phyloP scores from a whole-genome alignment of 2,888 invertebrate species.

The Phymatocera aterrima region DNA sequence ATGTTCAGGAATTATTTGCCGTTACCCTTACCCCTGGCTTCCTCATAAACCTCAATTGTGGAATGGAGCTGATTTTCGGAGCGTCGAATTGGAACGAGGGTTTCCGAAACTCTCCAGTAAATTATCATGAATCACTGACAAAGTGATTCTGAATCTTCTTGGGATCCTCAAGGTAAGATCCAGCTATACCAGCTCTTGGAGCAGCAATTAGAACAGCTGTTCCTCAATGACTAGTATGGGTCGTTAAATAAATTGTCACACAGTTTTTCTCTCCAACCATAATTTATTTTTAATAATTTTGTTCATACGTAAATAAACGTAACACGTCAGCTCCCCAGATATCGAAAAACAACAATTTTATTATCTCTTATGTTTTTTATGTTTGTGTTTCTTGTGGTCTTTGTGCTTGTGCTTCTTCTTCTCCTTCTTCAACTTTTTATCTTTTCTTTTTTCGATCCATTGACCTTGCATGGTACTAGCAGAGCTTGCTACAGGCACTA shows the following conservation, averaged over 20 bases:
- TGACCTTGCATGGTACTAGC: slow-evolving; percentile 53
- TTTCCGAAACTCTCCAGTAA: too few species aligned
- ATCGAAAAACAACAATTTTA: neutral
- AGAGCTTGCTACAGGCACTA: slow-evolving; percentile 54
- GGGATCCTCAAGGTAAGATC: too few species aligned
- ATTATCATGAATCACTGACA: too few species aligned
- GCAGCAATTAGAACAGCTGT: too few species aligned
- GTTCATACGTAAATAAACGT: slow-evolving; percentile 34
- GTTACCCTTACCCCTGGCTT: neutral
- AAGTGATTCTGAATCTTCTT: too few species aligned
- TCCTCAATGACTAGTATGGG: too few species aligned
- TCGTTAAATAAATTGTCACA: too few species aligned
- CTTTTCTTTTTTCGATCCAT: slow-evolving; percentile 64
- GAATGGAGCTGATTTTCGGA: too few species aligned
- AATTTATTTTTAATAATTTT: slow-evolving; percentile 17
- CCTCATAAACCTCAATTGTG: too few species aligned
- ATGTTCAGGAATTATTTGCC: neutral
- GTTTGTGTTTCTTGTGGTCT: slow-evolving; percentile 64
- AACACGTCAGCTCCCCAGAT: slow-evolving; percentile 4
- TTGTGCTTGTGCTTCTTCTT: slow-evolving; percentile 70
- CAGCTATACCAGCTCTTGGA: too few species aligned
- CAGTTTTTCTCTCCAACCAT: neutral
- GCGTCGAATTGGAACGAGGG: too few species aligned
- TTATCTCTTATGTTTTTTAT: slow-evolving; percentile 64
- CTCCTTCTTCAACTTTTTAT: slow-evolving; percentile 67